Evolutionary conservation across 2,888 invertebrate species (phyloP).

Genomic region (Cabera pusaria): DNA sequence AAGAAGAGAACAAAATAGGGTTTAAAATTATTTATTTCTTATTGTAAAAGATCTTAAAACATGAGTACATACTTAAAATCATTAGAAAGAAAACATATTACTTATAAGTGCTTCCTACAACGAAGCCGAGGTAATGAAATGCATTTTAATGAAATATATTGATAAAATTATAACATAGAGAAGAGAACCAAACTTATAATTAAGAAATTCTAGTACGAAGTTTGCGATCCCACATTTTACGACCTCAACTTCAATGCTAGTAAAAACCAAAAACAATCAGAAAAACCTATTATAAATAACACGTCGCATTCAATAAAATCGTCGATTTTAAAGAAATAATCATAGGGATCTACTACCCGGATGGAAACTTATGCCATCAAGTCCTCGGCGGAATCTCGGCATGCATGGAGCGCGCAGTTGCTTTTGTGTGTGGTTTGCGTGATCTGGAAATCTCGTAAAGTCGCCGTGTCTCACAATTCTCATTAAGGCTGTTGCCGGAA

Average conservation of each 20-base stretch:
- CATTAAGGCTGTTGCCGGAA: too few species aligned
- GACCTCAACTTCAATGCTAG: constrained; percentile 70
- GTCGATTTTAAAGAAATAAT: not conserved
- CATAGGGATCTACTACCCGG: constrained; percentile 1
- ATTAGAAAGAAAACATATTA: constrained; percentile 50
- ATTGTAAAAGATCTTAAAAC: constrained; percentile 52
- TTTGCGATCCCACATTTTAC: constrained; percentile 55
- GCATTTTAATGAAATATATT: constrained; percentile 32
- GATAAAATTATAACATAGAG: constrained; percentile 24
- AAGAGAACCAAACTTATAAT: constrained; percentile 23
- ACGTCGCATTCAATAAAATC: constrained; percentile 2
- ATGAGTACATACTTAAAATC: constrained; percentile 55
- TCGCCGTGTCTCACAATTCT: too few species aligned
- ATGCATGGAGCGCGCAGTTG: too few species aligned
- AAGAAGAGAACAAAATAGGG: too few species aligned
- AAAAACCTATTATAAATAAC: constrained; percentile 42
- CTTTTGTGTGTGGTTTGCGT: too few species aligned
- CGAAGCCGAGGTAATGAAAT: constrained; percentile 76
- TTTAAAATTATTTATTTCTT: constrained; percentile 53
- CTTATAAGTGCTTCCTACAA: constrained; percentile 55
- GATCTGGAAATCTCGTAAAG: too few species aligned
- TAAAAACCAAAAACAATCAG: constrained; percentile 51
- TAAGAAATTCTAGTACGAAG: constrained; percentile 23
- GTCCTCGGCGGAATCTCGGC: too few species aligned
- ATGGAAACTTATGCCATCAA: not conserved